Percentiles rank a stretch among this genome's conserved stretches.
phyloP scores from a whole-genome alignment of 1,140 invertebrate species.

The Pogonognathellus flavescens region DNA sequence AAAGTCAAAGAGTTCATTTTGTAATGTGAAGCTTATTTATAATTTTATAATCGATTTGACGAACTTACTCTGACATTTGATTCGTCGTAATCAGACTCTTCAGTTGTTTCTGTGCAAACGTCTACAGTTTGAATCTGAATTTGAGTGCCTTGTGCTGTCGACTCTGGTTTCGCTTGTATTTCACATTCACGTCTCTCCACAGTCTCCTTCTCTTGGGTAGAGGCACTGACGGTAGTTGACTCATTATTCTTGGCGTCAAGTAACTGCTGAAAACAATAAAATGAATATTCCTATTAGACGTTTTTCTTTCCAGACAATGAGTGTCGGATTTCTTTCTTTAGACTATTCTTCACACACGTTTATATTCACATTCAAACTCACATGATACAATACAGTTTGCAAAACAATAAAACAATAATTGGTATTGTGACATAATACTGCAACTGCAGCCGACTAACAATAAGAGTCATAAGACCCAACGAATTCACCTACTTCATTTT shows the following conservation, averaged over 20 bases:
- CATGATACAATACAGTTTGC: conserved; percentile 5
- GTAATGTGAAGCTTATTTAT: not conserved
- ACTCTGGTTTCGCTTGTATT: not conserved
- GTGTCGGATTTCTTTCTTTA: not conserved
- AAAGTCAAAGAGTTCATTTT: not conserved
- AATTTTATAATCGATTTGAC: not conserved
- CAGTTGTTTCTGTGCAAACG: conserved; percentile 18
- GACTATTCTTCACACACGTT: conserved; percentile 14
- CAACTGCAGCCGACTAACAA: not conserved
- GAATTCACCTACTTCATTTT: too few species aligned
- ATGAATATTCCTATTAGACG: conserved; percentile 2
- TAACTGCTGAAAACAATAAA: conserved; percentile 35
- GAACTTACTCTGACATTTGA: conserved; percentile 36
- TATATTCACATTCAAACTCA: conserved; percentile 22
- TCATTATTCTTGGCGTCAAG: conserved; percentile 6
- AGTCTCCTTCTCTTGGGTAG: not conserved
- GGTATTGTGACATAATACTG: not conserved
- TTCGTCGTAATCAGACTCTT: conserved; percentile 42
- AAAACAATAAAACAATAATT: conserved; percentile 36
- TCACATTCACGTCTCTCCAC: not conserved
- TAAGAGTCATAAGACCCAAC: not conserved
- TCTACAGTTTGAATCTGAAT: conserved; percentile 33
- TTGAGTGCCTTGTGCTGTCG: not conserved
- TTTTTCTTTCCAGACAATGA: not conserved
- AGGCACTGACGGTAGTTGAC: not conserved